Evolutionary conservation across 1,140 invertebrate species (phyloP).

Genomic region (Brachionus plicatilis): DNA sequence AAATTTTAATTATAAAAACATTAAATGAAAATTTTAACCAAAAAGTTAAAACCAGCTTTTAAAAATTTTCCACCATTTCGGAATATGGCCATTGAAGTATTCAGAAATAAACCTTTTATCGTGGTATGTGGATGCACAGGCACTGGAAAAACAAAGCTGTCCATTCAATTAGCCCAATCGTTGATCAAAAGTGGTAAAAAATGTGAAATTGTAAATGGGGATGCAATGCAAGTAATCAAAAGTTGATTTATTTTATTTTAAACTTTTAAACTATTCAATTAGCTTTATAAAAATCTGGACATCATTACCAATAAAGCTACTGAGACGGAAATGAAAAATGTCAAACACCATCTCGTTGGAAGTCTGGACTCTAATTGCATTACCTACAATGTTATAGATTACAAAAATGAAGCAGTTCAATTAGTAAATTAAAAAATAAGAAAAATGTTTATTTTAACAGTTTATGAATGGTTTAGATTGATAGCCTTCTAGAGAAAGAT

Average conservation of each 20-base stretch:
- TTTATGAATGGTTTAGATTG: conserved; percentile 61
- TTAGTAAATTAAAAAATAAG: conserved; percentile 65
- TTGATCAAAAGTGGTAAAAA: conserved; percentile 59
- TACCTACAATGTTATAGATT: conserved; percentile 77
- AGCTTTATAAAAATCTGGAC: conserved; percentile 87
- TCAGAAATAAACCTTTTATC: conserved; percentile 20
- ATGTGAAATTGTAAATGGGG: conserved; percentile 95
- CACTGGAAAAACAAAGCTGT: conserved; percentile 90
- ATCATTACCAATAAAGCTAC: conserved; percentile 95
- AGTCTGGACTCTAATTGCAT: conserved; percentile 69
- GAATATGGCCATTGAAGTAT: background rate
- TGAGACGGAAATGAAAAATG: conserved; percentile 66
- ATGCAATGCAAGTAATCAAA: conserved; percentile 88
- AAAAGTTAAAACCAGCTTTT: background rate
- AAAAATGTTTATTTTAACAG: conserved; percentile 56
- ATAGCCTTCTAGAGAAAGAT: conserved; percentile 64
- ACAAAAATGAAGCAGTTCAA: conserved; percentile 70
- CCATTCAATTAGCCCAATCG: conserved; percentile 77
- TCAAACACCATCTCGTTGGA: conserved; percentile 81
- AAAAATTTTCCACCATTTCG: background rate
- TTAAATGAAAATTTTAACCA: background rate
- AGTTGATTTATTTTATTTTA: background rate
- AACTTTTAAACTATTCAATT: conserved; percentile 45
- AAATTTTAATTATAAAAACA: background rate
- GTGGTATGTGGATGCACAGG: conserved; percentile 73